Percentiles rank a stretch among this genome's conserved stretches.
phyloP scores from a whole-genome alignment of 2,113 vertebrate genomes.

The Henicopernis longicauda region DNA sequence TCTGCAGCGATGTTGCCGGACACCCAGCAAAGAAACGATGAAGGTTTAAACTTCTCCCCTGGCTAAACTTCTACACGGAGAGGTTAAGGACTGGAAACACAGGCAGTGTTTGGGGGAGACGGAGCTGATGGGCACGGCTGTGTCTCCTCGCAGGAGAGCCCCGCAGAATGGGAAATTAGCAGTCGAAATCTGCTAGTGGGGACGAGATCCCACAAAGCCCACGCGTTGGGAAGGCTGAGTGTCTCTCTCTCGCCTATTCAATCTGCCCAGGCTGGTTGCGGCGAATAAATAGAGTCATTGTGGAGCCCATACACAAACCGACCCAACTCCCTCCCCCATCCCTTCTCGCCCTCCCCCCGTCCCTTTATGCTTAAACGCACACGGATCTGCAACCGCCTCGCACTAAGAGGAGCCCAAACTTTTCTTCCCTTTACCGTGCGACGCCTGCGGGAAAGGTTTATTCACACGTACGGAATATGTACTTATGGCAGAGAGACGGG shows the following conservation, averaged over 20 bases:
- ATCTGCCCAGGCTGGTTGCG: conserved; percentile 50
- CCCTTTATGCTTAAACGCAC: conserved; percentile 71
- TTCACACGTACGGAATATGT: background rate
- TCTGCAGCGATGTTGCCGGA: background rate
- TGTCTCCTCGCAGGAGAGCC: background rate
- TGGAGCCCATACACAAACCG: conserved; percentile 57
- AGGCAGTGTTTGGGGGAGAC: background rate
- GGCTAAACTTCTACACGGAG: accelerated
- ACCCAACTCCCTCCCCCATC: conserved; percentile 60
- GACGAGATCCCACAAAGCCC: conserved; percentile 61
- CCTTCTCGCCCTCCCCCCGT: conserved; percentile 2
- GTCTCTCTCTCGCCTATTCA: conserved; percentile 62
- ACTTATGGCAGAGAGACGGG: background rate
- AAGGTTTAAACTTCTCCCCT: background rate
- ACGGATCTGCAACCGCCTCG: conserved; percentile 51
- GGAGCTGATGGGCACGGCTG: background rate
- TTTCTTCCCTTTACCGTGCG: background rate
- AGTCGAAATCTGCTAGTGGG: conserved; percentile 34
- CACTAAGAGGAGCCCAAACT: conserved; percentile 3
- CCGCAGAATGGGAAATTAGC: conserved; percentile 8
- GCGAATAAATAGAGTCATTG: conserved; percentile 74
- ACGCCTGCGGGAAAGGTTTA: conserved; percentile 14
- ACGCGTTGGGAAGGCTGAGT: conserved; percentile 53
- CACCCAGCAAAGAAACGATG: background rate
- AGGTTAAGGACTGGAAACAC: background rate